A percentile compares a stretch with the other conserved stretches of the same genome.
phyloP scores from a whole-genome alignment of 1,140 invertebrate species.

The Bombus difficillimus region DNA sequence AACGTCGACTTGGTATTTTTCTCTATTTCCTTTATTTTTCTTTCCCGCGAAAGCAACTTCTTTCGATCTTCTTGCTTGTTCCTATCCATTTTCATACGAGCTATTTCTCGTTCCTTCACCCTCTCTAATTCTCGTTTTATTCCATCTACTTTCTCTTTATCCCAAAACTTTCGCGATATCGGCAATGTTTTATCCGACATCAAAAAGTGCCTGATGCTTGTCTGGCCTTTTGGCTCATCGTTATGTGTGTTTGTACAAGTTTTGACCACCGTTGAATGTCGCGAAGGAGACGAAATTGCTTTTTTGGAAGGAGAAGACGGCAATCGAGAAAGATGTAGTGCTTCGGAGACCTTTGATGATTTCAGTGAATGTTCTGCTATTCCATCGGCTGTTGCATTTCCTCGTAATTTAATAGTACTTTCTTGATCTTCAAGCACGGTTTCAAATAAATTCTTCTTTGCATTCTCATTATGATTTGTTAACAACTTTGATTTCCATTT shows the following conservation, averaged over 20 bases:
- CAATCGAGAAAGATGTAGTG: neutral
- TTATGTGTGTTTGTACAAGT: neutral
- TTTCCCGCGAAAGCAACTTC: neutral
- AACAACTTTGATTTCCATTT: constrained; percentile 25
- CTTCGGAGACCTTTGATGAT: neutral
- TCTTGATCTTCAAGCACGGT: neutral
- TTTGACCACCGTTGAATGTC: neutral
- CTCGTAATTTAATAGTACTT: too few relatives aligned
- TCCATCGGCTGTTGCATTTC: neutral
- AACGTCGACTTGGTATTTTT: neutral
- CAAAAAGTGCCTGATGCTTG: constrained; percentile 29
- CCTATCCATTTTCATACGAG: neutral
- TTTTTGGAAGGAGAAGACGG: neutral
- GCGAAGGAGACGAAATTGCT: neutral
- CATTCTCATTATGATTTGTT: neutral
- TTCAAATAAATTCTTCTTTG: constrained; percentile 23
- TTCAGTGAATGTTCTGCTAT: neutral
- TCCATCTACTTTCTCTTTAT: neutral
- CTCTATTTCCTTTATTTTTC: neutral
- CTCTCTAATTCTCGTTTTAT: constrained; percentile 12
- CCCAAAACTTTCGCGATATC: neutral
- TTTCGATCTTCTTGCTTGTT: neutral
- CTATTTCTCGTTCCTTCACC: constrained; percentile 33
- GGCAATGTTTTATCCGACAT: neutral
- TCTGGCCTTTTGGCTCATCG: neutral